Evolutionary conservation across 2,797 vertebrate genomes (phyloP).

Genomic region (Thunnus albacares): DNA sequence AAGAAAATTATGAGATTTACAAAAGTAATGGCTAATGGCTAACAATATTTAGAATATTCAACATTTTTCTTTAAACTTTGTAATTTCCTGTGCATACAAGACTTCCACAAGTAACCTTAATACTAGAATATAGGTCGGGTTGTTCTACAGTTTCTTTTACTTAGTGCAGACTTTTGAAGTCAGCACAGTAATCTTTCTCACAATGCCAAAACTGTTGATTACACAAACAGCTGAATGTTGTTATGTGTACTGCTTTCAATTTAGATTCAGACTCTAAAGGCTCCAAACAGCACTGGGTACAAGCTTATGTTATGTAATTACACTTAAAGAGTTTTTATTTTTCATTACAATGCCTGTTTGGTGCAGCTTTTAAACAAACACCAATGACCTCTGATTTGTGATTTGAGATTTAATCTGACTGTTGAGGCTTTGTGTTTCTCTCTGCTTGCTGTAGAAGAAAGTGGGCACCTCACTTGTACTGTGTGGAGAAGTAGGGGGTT

Average conservation of each 20-base stretch:
- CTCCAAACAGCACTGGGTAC: not conserved
- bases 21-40: not conserved
- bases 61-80: not conserved
- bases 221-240: too few species aligned
- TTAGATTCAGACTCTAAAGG: not conserved
- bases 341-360: conserved; percentile 5
- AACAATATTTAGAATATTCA: not conserved
- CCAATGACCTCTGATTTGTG: conserved; percentile 20
- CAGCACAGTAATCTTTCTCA: not conserved
- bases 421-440: conserved; percentile 33
- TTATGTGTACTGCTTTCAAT: not conserved
- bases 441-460: conserved; percentile 25
- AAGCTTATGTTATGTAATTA: not conserved
- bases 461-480: conserved; percentile 26
- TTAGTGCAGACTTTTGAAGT: too few species aligned
- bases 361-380: conserved; percentile 23
- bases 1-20: not conserved
- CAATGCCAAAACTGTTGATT: not conserved
- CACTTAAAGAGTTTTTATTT: not conserved
- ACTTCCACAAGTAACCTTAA: not conserved
- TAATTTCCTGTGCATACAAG: not conserved
- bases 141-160: not conserved
- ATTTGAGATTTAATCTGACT: conserved; percentile 23
- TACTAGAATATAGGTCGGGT: not conserved
- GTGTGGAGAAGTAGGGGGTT: conserved; percentile 31